Evolutionary conservation across 2,113 vertebrate genomes (phyloP), one percentile per base, ranked within the genome.

Genomic region (Catharus bicknelli): DNA sequence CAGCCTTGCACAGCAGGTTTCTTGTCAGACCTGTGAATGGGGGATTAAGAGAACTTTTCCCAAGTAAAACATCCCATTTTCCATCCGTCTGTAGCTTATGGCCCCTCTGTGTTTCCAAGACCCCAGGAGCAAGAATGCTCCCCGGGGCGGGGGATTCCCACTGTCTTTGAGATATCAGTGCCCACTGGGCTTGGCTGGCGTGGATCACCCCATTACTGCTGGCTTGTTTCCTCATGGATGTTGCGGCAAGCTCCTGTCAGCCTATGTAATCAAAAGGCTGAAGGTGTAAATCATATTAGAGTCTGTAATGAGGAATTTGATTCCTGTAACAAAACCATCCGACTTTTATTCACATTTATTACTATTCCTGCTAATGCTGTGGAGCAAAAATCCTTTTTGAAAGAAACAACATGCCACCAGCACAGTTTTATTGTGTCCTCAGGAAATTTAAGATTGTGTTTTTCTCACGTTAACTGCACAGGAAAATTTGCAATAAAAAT

Each of bases 401-500:
- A 76, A 58, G 79, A 68, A 67, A 20, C 16, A 72, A 48, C 29
- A 22, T 42, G 70, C 89, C 81, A 87, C 38, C 51, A 85, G 81
- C 67, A 68, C 43, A 48, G 50, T 83, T 85, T 83, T 62, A 74
- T 87, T 85, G 40, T 59, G 53, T 94, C 82, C 89, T 92, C 57
- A 42, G 87, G 85, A 95, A 88, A 91, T 78, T 63, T 63, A 43
- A 51, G 40, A 51, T 85, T 91, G 75, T 91, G 59, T 94, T 94
- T 94, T 90, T 70, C 90, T 91, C 30, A 0, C 63, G 74, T 90
- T 80, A 89, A 64, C 75, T 83, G 68, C 72, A 85, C 68, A 69
- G 75, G 61, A 81, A 90, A 92, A 94, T 86, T 88, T 95, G 85
- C 82, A 94, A 68, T 88, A 94, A 94, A 95, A 91, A 80, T 15